Base-by-base conservation (phyloP, 1,140 invertebrate genomes). In the Neodiprion lecontei region DNA sequence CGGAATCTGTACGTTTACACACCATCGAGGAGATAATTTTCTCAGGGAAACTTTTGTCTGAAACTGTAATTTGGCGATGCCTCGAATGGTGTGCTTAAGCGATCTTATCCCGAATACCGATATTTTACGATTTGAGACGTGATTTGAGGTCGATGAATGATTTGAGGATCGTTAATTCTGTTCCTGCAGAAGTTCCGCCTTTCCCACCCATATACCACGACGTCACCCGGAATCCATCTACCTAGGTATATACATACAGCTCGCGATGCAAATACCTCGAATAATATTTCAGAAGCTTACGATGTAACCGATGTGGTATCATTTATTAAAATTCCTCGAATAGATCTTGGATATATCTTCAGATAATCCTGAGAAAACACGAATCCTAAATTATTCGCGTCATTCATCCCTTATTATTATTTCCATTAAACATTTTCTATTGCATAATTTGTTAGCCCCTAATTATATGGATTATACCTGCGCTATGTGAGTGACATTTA, bases 201-300 rank as follows among this genome's bases (percentile, higher is more conserved):
- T 40, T 40, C 28, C 5, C 28, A 40, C 5, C 28, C 28, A 40
- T 40, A 40, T 40, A 40, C 28, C 28, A 40, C 5, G 2, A 5
- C 28, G 28, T 40, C 28, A 61, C 9, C n/a, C 53, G 11, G 53
- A 61, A 3, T 40, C 28, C 28, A 40, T 40, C 28, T 40, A 40
- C 28, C 28, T 40, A 40, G 28, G 2, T 40, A 40, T 40, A 40
- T 40, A 40, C 28, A 40, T 40, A 40, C 28, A 40, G 5, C 28
- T 40, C 11, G n/a, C 53, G 53, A 61, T 61, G 53, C 53, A 61
- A 61, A 61, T 61, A 61, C 53, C 53, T 61, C 9, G 53, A 61
- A 61, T 61, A 61, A 61, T 61, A 61, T 61, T 61, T 61, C 53
- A 61, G 53, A 61, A 61, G 53, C 53, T 61, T 61, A 61, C 53